Base-by-base conservation (phyloP, 92 coral and sea anemone genomes). In the Palythoa grandiflora region DNA sequence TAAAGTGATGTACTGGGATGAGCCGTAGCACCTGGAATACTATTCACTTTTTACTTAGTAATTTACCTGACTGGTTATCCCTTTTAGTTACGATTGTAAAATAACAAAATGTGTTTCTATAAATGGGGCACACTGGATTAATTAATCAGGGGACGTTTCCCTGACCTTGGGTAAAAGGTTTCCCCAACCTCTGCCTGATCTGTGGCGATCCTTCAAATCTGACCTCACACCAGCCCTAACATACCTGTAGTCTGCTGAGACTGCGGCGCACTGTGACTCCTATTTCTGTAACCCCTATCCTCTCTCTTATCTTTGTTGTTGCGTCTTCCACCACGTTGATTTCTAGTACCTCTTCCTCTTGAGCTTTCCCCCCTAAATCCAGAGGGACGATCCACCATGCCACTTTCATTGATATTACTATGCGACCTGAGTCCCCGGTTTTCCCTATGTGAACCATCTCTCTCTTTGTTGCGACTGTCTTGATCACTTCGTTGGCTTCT, bases 181-280 rank as follows among this genome's bases (percentile, higher is more conserved):
- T 28, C 28, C 28, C 28, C 28, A 28, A 28, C 28, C 28, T 28
- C 28, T 28, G 28, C 28, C 28, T 28, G 28, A 28, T 28, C 28
- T 28, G 28, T 28, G 28, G 28, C 28, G 28, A 28, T 28, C 28
- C 28, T 28, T 28, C 28, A 0, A 28, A 51, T 51, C 55, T 51
- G 55, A 51, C 11, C 55, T 51, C 11, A 11, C 0, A 51, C 55
- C 3, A 59, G 1, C 39, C 21, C 15, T 28, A 35, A 35, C 75
- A 70, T 65, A 81, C 86, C 86, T 81, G 57, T 66, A 17, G 47
- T 66, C 16, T 17, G 75, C 21, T 66, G 75, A 47, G 75, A 12
- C 55, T 65, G 86, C 66, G 86, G 86, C 21, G 86, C 86, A 48
- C 86, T 81, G 75, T 66, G 40, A 48, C 86, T 81, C 55, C 86